Base-by-base conservation (phyloP, 2,797 vertebrate genomes). In the Gymnodraco acuticeps region DNA sequence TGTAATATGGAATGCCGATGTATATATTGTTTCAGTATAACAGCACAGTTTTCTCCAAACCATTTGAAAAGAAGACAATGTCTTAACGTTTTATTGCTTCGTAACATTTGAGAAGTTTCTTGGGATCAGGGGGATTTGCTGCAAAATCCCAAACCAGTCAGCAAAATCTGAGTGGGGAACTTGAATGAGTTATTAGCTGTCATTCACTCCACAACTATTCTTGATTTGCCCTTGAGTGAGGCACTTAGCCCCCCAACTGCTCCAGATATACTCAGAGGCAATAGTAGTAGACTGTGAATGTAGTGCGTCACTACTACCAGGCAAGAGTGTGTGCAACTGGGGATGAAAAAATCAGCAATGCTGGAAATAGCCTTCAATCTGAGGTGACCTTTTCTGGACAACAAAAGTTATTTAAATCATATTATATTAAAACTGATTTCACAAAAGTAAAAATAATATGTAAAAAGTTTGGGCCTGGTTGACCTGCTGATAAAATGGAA, bases 171-270 rank as follows among this genome's bases (percentile, higher is more conserved):
- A 58, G 48, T 43, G 20, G 47, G 55, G 20, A 70, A 47, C 43
- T 20, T 62, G 48, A 83, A 82, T 78, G 59, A 83, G 23, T 65
- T 68, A 73, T 71, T 46, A 78, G 42, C 54, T 51, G 61, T 70
- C 47, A 65, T 51, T 42, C 42, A 23, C 62, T 74, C 42, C 69
- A 54, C 31, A 66, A 45, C 73, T 81, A 55, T 51, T 78, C 61
- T 77, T 52, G 43, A 76, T 46, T 43, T 86, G 67, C 54, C 69
- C 72, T 87, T 82, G 56, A 88, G 54, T 65, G 20, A 17, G 53
- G 50, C 69, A 67, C 74, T 75, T 62, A 71, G 64, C 17, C 47
- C 46, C 27, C 45, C 42, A 64, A 66, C 59, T 69, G 66, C 66
- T 78, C 67, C 68, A 61, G 61, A 70, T 48, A 59, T 13, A 50